phyloP scores from a whole-genome alignment of 2,797 vertebrate species.

The Myotis planiceps region DNA sequence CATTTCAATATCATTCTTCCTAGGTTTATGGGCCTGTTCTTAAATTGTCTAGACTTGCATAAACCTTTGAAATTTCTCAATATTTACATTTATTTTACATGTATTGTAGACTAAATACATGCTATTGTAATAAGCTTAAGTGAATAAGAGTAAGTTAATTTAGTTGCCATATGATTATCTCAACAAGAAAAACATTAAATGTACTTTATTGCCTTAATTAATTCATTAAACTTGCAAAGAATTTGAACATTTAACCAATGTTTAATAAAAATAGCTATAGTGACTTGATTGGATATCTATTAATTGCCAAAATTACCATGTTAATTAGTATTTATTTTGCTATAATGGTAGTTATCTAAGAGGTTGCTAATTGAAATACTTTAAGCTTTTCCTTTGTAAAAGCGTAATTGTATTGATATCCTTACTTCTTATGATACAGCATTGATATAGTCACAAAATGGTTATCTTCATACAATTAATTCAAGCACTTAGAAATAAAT shows the following conservation, averaged over 20 bases:
- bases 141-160: conserved; percentile 76
- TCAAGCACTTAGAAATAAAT: background rate
- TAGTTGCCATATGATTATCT: conserved; percentile 77
- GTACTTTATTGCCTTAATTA: conserved; percentile 72
- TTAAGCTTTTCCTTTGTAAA: conserved; percentile 71
- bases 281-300: conserved; percentile 81
- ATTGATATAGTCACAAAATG: conserved; percentile 59
- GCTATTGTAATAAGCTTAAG: conserved; percentile 73
- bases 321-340: conserved; percentile 84
- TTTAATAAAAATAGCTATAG: conserved; percentile 80
- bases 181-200: conserved; percentile 72
- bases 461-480: conserved; percentile 49
- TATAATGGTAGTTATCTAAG: conserved; percentile 75
- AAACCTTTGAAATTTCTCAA: conserved; percentile 64
- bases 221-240: conserved; percentile 80
- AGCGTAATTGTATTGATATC: conserved; percentile 75
- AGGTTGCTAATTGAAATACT: conserved; percentile 80
- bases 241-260: conserved; percentile 74
- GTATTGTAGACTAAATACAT: conserved; percentile 76
- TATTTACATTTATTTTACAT: conserved; percentile 79
- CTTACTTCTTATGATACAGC: conserved; percentile 50
- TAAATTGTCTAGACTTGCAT: conserved; percentile 25
- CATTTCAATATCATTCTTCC: background rate
- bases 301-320: conserved; percentile 83
- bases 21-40: background rate